Evolutionary conservation across 2,888 invertebrate species (phyloP).

Genomic region (Steinernema hermaphroditum): DNA sequence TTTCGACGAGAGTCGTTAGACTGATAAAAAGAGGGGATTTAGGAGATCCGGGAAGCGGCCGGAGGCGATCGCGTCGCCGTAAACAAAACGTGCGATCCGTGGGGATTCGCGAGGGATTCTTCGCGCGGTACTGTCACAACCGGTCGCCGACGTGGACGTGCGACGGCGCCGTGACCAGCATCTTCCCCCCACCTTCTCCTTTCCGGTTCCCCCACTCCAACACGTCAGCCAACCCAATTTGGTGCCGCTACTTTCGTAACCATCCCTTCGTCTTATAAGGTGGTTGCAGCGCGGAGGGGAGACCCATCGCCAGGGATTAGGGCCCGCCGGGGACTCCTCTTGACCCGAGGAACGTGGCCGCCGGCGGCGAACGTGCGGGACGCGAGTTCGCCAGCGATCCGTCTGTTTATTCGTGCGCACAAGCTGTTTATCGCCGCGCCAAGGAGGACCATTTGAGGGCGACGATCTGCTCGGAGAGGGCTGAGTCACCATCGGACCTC

Average conservation of each 20-base stretch:
- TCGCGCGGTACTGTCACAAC: too few relatives aligned
- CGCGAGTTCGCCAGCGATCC: not conserved
- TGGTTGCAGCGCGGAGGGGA: not conserved
- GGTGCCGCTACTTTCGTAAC: not conserved
- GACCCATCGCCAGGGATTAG: not conserved
- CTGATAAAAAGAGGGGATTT: too few relatives aligned
- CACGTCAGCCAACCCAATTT: slow-evolving; percentile 10
- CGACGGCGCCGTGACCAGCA: not conserved
- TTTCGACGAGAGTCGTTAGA: too few relatives aligned
- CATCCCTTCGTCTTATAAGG: not conserved
- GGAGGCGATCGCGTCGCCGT: not conserved
- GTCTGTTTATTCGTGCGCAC: not conserved
- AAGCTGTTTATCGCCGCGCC: slow-evolving; percentile 7
- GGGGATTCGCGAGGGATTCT: not conserved
- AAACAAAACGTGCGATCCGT: slow-evolving; percentile 4
- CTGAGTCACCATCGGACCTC: too few relatives aligned
- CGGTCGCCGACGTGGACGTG: too few relatives aligned
- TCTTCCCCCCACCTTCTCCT: not conserved
- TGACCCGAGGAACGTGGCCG: slow-evolving; percentile 8
- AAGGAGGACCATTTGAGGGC: not conserved
- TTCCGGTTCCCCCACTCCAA: not conserved
- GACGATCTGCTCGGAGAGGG: not conserved
- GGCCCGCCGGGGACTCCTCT: slow-evolving; percentile 2
- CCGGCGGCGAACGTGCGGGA: not conserved
- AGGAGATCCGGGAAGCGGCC: too few relatives aligned